Percentiles rank a stretch among this genome's conserved stretches.
Conservation (phyloP, 2,797 vertebrate species). For the Cryptoblepharus egeriae region DNA sequence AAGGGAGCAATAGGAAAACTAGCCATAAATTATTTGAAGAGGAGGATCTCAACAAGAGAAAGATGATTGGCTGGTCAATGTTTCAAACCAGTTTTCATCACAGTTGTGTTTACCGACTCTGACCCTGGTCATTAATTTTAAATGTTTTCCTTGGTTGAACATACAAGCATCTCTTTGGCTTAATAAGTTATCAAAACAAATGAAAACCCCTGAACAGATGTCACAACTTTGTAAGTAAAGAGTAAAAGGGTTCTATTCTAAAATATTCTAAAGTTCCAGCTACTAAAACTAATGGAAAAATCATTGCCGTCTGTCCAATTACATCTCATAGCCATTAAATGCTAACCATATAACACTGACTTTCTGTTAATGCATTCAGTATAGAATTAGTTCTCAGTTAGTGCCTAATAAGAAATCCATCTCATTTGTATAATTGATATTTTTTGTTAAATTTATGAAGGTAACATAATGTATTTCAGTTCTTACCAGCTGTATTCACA, state of each 20-base stretch:
- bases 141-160: slow-evolving; percentile 24
- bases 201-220: neutral
- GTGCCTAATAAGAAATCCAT: neutral
- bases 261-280: neutral
- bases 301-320: neutral
- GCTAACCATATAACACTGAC: neutral
- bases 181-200: slow-evolving; percentile 45
- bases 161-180: slow-evolving; percentile 8
- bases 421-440: neutral
- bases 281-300: neutral
- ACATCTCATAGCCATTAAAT: neutral
- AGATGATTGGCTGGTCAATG: slow-evolving; percentile 20
- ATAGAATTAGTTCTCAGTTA: neutral
- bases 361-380: neutral
- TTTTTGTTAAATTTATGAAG: neutral
- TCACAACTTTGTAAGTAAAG: neutral
- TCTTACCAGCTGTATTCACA: slow-evolving; percentile 91
- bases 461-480: slow-evolving; percentile 14
- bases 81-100: neutral
- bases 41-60: slow-evolving; percentile 13
- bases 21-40: slow-evolving; percentile 7
- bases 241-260: neutral
- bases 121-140: neutral
- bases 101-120: neutral
- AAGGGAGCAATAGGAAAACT: neutral